Conservation (phyloP, 2,797 vertebrate species). For the Staurois parvus region DNA sequence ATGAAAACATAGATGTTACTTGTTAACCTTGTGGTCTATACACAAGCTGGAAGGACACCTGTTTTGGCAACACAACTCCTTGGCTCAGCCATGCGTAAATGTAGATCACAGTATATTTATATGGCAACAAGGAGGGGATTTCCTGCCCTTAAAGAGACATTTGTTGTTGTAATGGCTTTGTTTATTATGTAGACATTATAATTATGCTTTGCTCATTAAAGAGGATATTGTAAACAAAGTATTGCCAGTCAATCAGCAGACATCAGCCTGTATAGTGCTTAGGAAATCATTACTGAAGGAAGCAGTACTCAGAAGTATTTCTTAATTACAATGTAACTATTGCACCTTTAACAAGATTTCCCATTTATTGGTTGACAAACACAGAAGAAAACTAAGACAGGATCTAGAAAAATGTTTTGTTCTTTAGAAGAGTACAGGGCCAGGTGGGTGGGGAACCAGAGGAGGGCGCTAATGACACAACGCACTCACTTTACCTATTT, state of each 20-base stretch:
- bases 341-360: too few relatives aligned
- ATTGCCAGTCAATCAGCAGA: background rate
- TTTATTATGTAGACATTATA: conserved; percentile 41
- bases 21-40: conserved; percentile 69
- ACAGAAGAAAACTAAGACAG: too few relatives aligned
- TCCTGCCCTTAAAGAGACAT: conserved; percentile 3
- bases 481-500: too few relatives aligned
- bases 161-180: conserved; percentile 47
- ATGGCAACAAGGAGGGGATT: conserved; percentile 31
- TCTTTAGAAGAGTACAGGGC: too few relatives aligned
- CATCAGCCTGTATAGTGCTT: background rate
- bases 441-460: too few relatives aligned
- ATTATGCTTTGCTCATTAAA: conserved; percentile 1
- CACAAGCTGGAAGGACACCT: conserved; percentile 58
- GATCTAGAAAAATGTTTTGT: too few relatives aligned
- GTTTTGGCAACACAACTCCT: conserved; percentile 64
- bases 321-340: too few relatives aligned
- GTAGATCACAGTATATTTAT: conserved; percentile 55
- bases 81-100: conserved; percentile 56
- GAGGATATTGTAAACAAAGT: background rate
- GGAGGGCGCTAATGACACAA: too few relatives aligned
- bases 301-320: background rate
- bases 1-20: conserved; percentile 65
- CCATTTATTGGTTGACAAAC: too few relatives aligned
- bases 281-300: background rate